These are phyloP conservation scores for Eupleurogrammus muticus DNA, from an alignment of 2,797 vertebrate genomes.

Conservation along the genomic window DNA sequence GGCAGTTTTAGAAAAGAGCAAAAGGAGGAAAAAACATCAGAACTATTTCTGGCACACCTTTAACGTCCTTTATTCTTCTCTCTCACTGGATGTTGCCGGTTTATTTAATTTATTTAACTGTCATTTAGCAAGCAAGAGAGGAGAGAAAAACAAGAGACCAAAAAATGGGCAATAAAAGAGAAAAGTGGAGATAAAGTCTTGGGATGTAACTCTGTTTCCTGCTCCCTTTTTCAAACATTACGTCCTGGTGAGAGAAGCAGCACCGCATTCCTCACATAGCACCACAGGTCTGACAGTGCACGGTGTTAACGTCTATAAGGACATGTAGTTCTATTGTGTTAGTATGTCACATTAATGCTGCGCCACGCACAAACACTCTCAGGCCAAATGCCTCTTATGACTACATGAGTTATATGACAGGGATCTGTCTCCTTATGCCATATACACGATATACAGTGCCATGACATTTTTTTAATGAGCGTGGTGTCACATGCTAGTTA, in stretches of 20 bases:
- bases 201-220: slow-evolving; percentile 36
- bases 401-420: not conserved
- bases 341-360: not conserved
- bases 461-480: not conserved
- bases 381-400: slow-evolving; percentile 2
- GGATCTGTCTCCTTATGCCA: not conserved
- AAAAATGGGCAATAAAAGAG: slow-evolving; percentile 20
- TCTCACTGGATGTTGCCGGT: slow-evolving; percentile 3
- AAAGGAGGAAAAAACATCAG: slow-evolving; percentile 22
- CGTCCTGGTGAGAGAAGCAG: slow-evolving; percentile 35
- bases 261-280: slow-evolving; percentile 49
- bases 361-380: not conserved
- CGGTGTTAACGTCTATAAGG: not conserved
- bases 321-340: not conserved
- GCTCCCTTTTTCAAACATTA: slow-evolving; percentile 35
- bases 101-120: slow-evolving; percentile 62
- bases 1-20: slow-evolving; percentile 37
- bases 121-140: slow-evolving; percentile 43
- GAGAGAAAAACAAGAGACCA: slow-evolving; percentile 13
- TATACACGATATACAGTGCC: not conserved
- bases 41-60: slow-evolving; percentile 63
- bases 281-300: slow-evolving; percentile 5
- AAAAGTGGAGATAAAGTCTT: slow-evolving; percentile 1
- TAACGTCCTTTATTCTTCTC: slow-evolving; percentile 32
- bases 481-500: not conserved